Evolutionary conservation across 2,113 vertebrate genomes (phyloP).

Genomic region (Elaphurus davidianus): DNA sequence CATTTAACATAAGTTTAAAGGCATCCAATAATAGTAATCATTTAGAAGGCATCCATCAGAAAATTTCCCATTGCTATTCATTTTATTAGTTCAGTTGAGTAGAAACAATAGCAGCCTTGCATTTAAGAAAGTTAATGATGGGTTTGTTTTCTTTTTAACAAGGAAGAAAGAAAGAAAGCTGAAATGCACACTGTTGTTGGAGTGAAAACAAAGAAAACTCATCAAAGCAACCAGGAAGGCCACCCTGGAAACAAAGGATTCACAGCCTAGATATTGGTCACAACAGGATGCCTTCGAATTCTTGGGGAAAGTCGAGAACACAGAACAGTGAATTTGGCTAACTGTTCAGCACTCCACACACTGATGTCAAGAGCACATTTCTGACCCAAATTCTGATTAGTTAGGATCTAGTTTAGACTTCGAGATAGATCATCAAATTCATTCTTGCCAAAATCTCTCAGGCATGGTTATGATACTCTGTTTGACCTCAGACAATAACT

Average conservation of each 20-base stretch:
- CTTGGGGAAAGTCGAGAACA: neutral
- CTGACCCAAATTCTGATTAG: neutral
- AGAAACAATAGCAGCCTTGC: slow-evolving; percentile 17
- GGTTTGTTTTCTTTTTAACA: slow-evolving; percentile 39
- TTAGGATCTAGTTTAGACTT: neutral
- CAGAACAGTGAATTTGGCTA: neutral
- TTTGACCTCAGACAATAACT: neutral
- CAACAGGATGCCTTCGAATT: neutral
- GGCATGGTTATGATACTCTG: neutral
- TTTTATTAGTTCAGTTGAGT: slow-evolving; percentile 46
- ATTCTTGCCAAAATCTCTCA: neutral
- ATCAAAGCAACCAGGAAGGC: slow-evolving; percentile 29
- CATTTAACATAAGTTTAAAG: slow-evolving; percentile 35
- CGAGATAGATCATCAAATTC: neutral
- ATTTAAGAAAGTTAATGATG: slow-evolving; percentile 36
- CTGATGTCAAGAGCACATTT: neutral
- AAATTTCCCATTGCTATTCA: neutral
- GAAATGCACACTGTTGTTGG: neutral
- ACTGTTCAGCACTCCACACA: neutral
- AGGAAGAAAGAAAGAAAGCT: neutral
- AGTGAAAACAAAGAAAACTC: slow-evolving; percentile 49
- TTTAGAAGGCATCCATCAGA: slow-evolving; percentile 45
- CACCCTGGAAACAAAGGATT: slow-evolving; percentile 9
- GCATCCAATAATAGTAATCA: neutral
- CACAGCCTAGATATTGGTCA: neutral